phyloP scores from a whole-genome alignment of 2,888 invertebrate genomes.

The Eupithecia subfuscata region DNA sequence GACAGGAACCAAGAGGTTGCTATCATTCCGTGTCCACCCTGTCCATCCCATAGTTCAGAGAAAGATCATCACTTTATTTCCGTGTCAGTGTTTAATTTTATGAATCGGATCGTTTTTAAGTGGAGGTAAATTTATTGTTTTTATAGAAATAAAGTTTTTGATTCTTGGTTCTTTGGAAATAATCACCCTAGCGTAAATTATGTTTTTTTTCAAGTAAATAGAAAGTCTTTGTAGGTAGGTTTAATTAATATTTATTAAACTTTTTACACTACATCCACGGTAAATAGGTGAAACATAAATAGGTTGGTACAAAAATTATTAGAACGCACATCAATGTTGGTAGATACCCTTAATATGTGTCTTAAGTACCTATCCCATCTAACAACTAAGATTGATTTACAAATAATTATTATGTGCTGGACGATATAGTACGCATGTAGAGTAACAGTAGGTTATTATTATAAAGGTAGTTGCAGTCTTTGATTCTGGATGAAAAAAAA shows the following conservation, averaged over 20 bases:
- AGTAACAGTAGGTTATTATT: background rate
- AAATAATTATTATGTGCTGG: background rate
- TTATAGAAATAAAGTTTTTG: no score
- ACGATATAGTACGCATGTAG: background rate
- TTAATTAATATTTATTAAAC: constrained; percentile 5
- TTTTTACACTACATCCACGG: background rate
- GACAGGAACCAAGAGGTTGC: no score
- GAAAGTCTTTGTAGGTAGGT: background rate
- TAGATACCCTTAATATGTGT: background rate
- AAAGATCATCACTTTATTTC: no score
- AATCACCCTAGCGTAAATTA: background rate
- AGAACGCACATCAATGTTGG: background rate
- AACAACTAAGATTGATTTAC: background rate
- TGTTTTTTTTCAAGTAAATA: background rate
- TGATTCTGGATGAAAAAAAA: background rate
- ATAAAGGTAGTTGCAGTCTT: background rate
- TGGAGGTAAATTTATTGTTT: no score
- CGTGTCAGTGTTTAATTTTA: no score
- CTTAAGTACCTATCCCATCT: background rate
- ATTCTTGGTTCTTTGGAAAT: no score
- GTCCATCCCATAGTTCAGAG: no score
- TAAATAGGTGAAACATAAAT: background rate
- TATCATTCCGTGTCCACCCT: no score
- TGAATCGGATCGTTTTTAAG: no score
- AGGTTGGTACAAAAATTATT: background rate